Percentiles rank a stretch among this genome's conserved stretches.
These are phyloP conservation scores for Brassicogethes aeneus DNA, from an alignment of 2,888 invertebrate genomes.

Conservation along the genomic window DNA sequence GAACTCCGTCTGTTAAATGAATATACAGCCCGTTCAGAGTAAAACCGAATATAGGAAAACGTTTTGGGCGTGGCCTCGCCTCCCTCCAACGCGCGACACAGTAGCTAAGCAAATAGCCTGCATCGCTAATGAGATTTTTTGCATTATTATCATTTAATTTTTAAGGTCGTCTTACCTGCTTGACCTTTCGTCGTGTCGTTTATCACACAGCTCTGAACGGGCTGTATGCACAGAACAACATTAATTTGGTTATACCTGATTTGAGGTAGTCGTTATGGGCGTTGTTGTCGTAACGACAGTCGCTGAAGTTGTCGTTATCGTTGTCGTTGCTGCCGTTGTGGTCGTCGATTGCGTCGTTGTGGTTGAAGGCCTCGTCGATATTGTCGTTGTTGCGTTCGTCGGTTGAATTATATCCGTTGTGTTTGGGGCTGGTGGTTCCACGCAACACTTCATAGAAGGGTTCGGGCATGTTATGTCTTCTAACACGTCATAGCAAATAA, in stretches of 20 bases:
- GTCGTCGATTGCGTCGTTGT: constrained; percentile 24
- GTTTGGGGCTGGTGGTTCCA: constrained; percentile 62
- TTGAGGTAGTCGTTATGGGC: constrained; percentile 18
- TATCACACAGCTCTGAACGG: too few species aligned
- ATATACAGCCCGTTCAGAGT: too few species aligned
- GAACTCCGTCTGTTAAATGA: too few species aligned
- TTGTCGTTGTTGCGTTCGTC: constrained; percentile 25
- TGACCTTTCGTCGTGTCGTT: too few species aligned
- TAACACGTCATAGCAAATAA: constrained; percentile 78
- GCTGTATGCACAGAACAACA: too few species aligned
- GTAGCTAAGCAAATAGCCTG: too few species aligned
- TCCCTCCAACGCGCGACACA: too few species aligned
- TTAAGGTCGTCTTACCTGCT: too few species aligned
- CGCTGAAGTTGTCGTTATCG: constrained; percentile 4
- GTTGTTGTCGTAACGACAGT: constrained; percentile 8
- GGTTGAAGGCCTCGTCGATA: constrained; percentile 21
- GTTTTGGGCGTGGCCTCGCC: too few species aligned
- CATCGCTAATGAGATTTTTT: too few species aligned
- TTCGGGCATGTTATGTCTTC: constrained; percentile 76
- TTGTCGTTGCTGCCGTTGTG: constrained; percentile 11
- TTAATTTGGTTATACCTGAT: constrained; percentile 24
- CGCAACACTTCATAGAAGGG: constrained; percentile 75
- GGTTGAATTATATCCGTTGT: constrained; percentile 29
- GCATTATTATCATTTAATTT: too few species aligned
- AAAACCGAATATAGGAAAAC: too few species aligned